A percentile compares a stretch with the other conserved stretches of the same genome.
phyloP scores from a whole-genome alignment of 37 sponge, comb jelly and placozoan species.

The Cliona cf. orientalis region DNA sequence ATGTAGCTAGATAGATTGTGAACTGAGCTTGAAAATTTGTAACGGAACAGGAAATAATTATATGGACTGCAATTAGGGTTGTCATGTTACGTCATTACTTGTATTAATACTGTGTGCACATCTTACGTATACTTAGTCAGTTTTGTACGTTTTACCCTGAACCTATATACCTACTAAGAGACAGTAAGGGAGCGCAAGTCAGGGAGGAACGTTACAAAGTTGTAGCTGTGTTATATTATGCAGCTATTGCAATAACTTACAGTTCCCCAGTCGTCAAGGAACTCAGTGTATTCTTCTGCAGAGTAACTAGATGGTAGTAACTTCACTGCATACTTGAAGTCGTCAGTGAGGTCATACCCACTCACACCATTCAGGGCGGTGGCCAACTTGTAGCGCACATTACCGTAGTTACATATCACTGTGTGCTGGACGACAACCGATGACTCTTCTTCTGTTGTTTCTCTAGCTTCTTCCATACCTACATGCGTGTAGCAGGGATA shows the following conservation, averaged over 20 bases:
- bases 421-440: not conserved
- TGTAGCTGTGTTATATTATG: too few species aligned
- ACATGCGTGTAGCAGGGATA: not conserved
- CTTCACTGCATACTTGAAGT: not conserved
- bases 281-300: not conserved
- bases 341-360: not conserved
- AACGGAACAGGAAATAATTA: too few species aligned
- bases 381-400: not conserved
- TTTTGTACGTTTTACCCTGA: too few species aligned
- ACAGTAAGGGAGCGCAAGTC: too few species aligned
- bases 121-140: too few species aligned
- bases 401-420: not conserved
- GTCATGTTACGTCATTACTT: too few species aligned
- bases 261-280: conserved; percentile 12
- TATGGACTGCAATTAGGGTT: too few species aligned
- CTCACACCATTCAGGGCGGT: not conserved
- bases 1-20: too few species aligned
- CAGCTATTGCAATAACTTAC: not conserved
- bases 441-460: not conserved
- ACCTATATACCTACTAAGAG: too few species aligned
- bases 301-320: not conserved
- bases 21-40: too few species aligned
- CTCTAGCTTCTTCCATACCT: not conserved
- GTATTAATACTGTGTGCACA: too few species aligned
- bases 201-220: too few species aligned